Conservation (phyloP, 2,888 invertebrate species). For the Eremobia ochroleuca region DNA sequence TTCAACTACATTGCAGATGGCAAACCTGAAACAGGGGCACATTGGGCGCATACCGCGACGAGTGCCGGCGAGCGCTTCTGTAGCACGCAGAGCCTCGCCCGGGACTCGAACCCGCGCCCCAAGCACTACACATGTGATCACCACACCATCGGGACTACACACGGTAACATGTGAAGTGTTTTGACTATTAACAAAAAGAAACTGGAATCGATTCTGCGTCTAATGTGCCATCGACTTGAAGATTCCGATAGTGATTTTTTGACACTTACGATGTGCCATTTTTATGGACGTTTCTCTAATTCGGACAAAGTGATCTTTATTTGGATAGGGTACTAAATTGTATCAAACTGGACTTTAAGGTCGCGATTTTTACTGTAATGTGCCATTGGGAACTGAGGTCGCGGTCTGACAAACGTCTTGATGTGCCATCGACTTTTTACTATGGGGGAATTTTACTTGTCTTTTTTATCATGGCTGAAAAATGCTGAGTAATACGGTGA, state of each 20-base stretch:
- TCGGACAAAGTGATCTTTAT: not conserved
- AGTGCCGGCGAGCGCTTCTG: conserved; percentile 86
- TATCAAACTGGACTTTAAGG: conserved; percentile 14
- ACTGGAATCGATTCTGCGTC: conserved; percentile 11
- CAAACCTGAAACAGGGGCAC: conserved; percentile 90
- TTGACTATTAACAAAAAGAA: conserved; percentile 9
- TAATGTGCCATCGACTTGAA: conserved; percentile 39
- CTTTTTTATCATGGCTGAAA: not conserved
- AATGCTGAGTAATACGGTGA: too few species aligned
- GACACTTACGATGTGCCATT: conserved; percentile 39
- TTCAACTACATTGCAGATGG: conserved; percentile 87
- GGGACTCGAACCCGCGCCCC: conserved; percentile 58
- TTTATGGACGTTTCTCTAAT: not conserved
- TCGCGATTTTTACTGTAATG: not conserved
- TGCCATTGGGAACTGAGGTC: conserved; percentile 23
- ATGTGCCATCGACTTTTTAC: conserved; percentile 41
- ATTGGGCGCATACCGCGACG: conserved; percentile 86
- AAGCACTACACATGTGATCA: conserved; percentile 64
- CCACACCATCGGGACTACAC: conserved; percentile 10
- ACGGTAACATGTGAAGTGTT: conserved; percentile 50
- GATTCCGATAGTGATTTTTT: conserved; percentile 18
- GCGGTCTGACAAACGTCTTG: not conserved
- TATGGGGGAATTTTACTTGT: conserved; percentile 38
- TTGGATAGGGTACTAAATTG: not conserved
- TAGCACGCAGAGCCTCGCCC: conserved; percentile 75